phyloP scores from a whole-genome alignment of 2,797 vertebrate genomes.

The Synanceia verrucosa region DNA sequence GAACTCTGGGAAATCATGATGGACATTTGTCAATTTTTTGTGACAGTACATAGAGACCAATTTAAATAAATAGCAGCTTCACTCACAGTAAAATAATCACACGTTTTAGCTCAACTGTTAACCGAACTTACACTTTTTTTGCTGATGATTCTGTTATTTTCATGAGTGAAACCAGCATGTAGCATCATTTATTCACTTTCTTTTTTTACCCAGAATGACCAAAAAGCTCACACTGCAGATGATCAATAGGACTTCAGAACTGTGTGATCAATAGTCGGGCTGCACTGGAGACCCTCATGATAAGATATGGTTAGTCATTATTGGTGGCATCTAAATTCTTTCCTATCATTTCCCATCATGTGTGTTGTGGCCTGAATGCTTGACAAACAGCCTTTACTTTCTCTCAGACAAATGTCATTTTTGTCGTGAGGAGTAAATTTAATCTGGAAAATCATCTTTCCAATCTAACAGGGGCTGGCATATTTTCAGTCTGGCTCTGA shows the following conservation, averaged over 20 bases:
- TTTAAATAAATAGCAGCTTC: not conserved
- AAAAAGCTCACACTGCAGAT: not conserved
- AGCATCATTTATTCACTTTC: not conserved
- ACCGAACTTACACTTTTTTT: not conserved
- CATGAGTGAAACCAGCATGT: not conserved
- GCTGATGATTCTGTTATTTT: not conserved
- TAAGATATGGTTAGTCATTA: not conserved
- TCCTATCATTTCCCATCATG: not conserved
- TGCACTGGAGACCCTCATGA: not conserved
- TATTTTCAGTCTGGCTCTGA: not conserved
- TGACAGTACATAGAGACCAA: not conserved
- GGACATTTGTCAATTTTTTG: not conserved
- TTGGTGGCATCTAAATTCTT: not conserved
- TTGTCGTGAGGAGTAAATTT: slow-evolving; percentile 23
- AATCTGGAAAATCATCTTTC: slow-evolving; percentile 16
- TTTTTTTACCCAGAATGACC: not conserved
- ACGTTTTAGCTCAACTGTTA: not conserved
- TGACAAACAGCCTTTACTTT: not conserved
- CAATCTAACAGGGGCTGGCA: slow-evolving; percentile 5
- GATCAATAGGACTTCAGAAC: not conserved
- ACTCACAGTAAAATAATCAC: not conserved
- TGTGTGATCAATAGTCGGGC: not conserved
- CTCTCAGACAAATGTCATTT: slow-evolving; percentile 1
- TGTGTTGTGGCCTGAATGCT: not conserved
- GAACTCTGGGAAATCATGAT: not conserved